Evolutionary conservation across 35 echinoderm and acorn worm genomes (phyloP), one percentile per base, ranked within the genome.

Genomic region (Apostichopus japonicus): DNA sequence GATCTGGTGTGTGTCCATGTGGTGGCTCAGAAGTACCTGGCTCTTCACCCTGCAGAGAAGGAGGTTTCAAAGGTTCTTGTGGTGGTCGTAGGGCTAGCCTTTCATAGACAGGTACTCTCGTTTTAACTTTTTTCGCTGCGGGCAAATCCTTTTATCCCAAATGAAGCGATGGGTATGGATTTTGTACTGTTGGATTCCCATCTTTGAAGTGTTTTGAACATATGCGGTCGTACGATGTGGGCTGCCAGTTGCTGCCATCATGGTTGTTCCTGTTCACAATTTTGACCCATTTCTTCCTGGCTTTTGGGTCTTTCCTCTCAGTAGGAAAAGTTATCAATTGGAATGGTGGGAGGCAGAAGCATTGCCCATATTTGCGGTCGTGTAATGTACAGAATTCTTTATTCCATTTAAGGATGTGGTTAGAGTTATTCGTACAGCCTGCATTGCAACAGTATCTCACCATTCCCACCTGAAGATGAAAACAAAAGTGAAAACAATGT

Each of bases 251-350:
- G 10, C 61, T 6, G 67, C 86, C 67, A 10, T 24, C 58, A 27
- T 65, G 67, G 3, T 21, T 88, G 72, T 70, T 88, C 23, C 67
- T 24, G 4, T 53, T 88, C 6, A 88, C 23, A 57, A 84, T 53
- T 53, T 71, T 15, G 27, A 24, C 71, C 94, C 94, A 96, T 7
- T 87, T 62, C 23, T 54, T 90, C 57, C 94, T 79, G 0, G 52
- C 80, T 15, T 96, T 92, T 73, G 86, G 87, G 65, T 93, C 94
- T 55, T 71, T 78, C n/a, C 27, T 56, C 25, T 93, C 92, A 19
- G 94, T 96, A 7, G 94, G 94, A 33, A 96, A 96, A 53, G 94
- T 86, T 56, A 93, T 91, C 2, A 96, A 79, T 79, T 59, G 19
- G 77, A 96, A 96, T 80, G 92, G 94, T 54, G 94, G 94, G 17